Base-by-base conservation (phyloP, 2,888 invertebrate species). In the Pasiphila rectangulata region DNA sequence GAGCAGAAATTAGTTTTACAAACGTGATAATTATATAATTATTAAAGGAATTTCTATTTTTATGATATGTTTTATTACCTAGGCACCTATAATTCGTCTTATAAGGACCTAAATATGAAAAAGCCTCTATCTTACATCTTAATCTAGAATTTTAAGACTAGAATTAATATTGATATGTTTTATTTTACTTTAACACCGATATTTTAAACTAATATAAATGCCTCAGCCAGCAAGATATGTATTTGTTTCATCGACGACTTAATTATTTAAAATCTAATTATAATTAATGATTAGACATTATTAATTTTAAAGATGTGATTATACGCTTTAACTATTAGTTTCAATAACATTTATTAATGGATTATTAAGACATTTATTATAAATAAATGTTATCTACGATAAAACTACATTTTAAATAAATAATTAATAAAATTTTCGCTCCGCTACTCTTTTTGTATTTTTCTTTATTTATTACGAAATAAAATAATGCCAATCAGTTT, bases 211-310 rank as follows among this genome's bases (percentile, higher is more conserved):
- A 75, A 64, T 76, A 76, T 83, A 87, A 87, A 88, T 89, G 88
- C 89, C 88, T 82, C 89, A 89, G 88, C 88, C 89, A 88, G 82
- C 69, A 70, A 61, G 85, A 88, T 88, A 87, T 89, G 84, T 89
- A 79, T 82, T 74, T 58, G 83, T 87, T 87, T 86, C 79, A 72
- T 78, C 73, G 62, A 81, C 82, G 74, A 81, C 79, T 83, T 84
- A 83, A 59, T 65, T 75, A 62, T 46, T 53, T 47, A 63, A 64
- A 73, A 70, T 72, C 67, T 74, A 69, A 72, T 67, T 73, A 72
- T 69, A 64, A 64, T 74, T 72, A 77, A 71, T 72, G 74, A 74
- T 78, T 75, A 83, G 75, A 81, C 69, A 63, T 75, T 68, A 74
- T 68, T 59, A 67, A 67, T 57, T 68, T 59, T 64, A 68, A 65